These are phyloP conservation scores for Atopsyche davidsoni DNA, from an alignment of 1,140 invertebrate genomes.

Conservation along the genomic window DNA sequence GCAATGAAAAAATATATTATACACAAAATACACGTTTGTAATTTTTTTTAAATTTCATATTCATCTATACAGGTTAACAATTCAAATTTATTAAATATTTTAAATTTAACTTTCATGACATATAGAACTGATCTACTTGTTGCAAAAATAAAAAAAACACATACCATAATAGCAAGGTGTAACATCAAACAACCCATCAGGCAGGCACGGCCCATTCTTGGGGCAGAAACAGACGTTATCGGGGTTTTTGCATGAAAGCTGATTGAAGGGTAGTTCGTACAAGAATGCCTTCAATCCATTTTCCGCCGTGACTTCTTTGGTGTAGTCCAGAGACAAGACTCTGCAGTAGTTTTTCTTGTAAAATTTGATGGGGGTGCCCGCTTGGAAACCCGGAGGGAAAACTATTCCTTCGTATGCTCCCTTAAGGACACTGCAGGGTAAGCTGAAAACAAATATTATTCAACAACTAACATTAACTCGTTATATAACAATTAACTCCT, in stretches of 20 bases:
- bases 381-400: slow-evolving; percentile 51
- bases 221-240: slow-evolving; percentile 59
- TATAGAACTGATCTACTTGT: not conserved
- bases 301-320: slow-evolving; percentile 33
- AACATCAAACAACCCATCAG: slow-evolving; percentile 58
- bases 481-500: not conserved
- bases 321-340: slow-evolving; percentile 52
- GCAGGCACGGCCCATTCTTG: slow-evolving; percentile 47
- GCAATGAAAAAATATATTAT: too few species aligned
- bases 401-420: slow-evolving; percentile 58
- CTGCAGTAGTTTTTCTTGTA: slow-evolving; percentile 66
- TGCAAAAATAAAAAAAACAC: slow-evolving; percentile 32
- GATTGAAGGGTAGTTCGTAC: slow-evolving; percentile 47
- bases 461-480: not conserved
- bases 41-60: not conserved
- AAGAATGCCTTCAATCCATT: slow-evolving; percentile 41
- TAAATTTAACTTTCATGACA: not conserved
- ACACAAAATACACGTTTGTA: not conserved
- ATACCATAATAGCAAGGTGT: slow-evolving; percentile 70
- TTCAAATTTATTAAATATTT: not conserved
- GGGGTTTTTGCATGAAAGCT: slow-evolving; percentile 52
- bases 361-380: slow-evolving; percentile 49
- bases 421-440: slow-evolving; percentile 51
- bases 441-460: slow-evolving; percentile 34
- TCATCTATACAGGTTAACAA: not conserved